Evolutionary conservation across 2,888 invertebrate species (phyloP), one percentile per base, ranked within the genome.

Genomic region (Drosophila silvestris): DNA sequence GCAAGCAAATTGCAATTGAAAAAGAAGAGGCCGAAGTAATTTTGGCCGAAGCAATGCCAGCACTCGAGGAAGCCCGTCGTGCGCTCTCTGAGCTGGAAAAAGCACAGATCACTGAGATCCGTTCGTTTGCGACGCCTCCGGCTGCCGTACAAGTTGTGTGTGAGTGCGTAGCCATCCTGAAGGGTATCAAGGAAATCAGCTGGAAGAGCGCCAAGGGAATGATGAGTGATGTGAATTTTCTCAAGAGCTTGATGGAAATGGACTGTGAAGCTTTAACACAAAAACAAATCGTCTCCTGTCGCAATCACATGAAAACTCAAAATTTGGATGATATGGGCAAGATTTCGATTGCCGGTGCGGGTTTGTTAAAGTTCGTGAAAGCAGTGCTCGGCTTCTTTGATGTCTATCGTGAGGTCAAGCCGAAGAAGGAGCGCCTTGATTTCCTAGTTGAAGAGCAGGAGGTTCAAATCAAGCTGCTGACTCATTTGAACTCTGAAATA

Each of bases 131-230:
- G 12, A 98, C 97, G 0, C 98, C 98, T 0, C 98, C 98, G 0
- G 97, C 97, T 83, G 96, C 97, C 19, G 98, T 98, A 33, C 98
- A 98, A 94, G 95, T 96, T 1, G 97, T 98, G 0, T 97, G 97
- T 91, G 98, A 98, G 92, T 98, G 98, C 91, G 96, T 98, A 28
- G 97, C 96, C 0, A 97, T 98, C 61, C 95, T 98, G 68, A 95
- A 96, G 76, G 97, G 97, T 2, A 94, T 96, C 54, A 97, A 96
- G 83, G 98, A 98, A 81, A 95, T 98, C 5, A 97, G 96, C 52
- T 98, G 98, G 98, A 98, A 98, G 92, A 95, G 96, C 2, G 98
- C 98, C 0, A 98, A 97, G 93, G 97, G 95, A 3, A 97, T 98
- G 96, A 98, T 98, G 98, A 96, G 97, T 0, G 98, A 98, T 91